These are phyloP conservation scores for Drosophila serrata DNA, from an alignment of 1,140 invertebrate species.

Conservation along the genomic window DNA sequence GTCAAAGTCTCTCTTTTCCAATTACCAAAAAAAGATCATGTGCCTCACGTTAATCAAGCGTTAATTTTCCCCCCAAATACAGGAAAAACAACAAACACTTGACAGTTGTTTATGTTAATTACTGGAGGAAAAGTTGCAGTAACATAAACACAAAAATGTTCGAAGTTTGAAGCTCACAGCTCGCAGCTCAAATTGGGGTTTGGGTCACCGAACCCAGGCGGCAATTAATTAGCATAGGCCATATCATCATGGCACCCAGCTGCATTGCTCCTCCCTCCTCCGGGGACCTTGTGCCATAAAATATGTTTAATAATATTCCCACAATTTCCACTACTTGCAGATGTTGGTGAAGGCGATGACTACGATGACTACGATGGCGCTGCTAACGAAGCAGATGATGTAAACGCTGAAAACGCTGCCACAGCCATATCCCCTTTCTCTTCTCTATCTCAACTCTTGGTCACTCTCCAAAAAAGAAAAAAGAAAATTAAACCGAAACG, in stretches of 20 bases:
- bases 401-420: conserved; percentile 48
- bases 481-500: conserved; percentile 23
- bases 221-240: conserved; percentile 69
- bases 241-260: conserved; percentile 13
- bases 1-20: conserved; percentile 4
- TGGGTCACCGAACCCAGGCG: conserved; percentile 66
- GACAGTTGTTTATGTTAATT: conserved; percentile 79
- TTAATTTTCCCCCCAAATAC: conserved; percentile 62
- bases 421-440: conserved; percentile 27
- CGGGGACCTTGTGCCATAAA: conserved; percentile 39
- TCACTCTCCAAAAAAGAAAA: background rate
- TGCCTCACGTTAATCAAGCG: conserved; percentile 63
- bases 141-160: conserved; percentile 23
- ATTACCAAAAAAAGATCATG: conserved; percentile 61
- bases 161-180: conserved; percentile 1
- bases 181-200: conserved; percentile 45
- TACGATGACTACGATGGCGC: conserved; percentile 14
- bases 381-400: conserved; percentile 68
- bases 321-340: conserved; percentile 55
- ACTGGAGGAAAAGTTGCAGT: conserved; percentile 46
- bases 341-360: conserved; percentile 37
- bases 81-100: conserved; percentile 54
- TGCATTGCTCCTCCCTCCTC: background rate
- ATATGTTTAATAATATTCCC: conserved; percentile 50
- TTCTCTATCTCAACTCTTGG: conserved; percentile 18